Base-by-base conservation (phyloP, 2,113 vertebrate species). In the Noctilio leporinus region DNA sequence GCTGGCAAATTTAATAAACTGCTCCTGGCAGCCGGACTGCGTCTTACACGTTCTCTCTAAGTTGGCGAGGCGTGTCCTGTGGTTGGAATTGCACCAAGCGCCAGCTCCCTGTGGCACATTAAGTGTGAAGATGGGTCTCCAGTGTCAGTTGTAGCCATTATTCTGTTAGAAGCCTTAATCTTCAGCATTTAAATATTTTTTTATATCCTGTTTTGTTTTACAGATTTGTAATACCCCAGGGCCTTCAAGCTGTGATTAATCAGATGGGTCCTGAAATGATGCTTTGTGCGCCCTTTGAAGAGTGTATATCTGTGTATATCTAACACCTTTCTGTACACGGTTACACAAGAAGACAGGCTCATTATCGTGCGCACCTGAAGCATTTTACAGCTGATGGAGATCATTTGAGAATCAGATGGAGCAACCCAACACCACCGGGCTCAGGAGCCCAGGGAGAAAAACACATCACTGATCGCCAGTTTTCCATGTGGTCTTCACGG, bases 361-460 rank as follows among this genome's bases (percentile, higher is more conserved):
- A 47, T 33, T 96, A 87, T 96, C 94, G 65, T 67, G 15, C 93
- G 95, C 93, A 95, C 91, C 89, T 77, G 93, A 82, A 81, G 87
- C 96, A 85, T 86, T 97, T 97, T 94, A 94, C 97, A 97, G 91
- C 98, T 97, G 97, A 98, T 98, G 97, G 98, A 97, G 98, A 97
- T 97, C 97, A 97, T 96, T 94, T 96, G 83, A 97, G 92, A 96
- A 95, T 90, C 97, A 97, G 96, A 98, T 98, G 98, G 97, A 97
- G 72, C 96, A 98, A 72, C 91, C 95, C 97, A 30, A 51, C 95
- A 95, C 90, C 87, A 75, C 91, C 83, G 95, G 96, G 97, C 93
- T 95, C 94, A 8, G 94, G 96, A 96, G 97, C 93, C 96, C 70
- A 10, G 96, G 98, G 94, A 97, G 97, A 91, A 84, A 96, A 94